Conservation (phyloP, 2,113 vertebrate species). For the Notothenia coriiceps region DNA sequence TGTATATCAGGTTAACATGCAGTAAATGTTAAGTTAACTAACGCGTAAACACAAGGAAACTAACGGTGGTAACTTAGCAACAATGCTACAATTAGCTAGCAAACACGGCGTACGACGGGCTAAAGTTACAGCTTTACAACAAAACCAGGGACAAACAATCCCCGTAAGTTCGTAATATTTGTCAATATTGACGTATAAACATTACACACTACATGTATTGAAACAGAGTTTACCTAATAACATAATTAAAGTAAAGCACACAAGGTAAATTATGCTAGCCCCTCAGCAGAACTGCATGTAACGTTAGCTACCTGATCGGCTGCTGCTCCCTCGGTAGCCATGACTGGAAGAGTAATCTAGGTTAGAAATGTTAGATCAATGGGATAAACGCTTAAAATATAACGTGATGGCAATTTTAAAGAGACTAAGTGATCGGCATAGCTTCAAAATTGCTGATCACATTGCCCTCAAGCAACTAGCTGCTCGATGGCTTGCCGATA, state of each 20-base stretch:
- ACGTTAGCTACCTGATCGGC: conserved; percentile 76
- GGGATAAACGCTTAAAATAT: conserved; percentile 27
- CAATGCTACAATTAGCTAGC: conserved; percentile 14
- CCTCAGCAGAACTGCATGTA: too few species aligned
- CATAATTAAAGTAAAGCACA: not conserved
- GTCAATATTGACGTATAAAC: accelerated
- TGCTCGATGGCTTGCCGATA: conserved; percentile 29
- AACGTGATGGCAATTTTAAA: conserved; percentile 38
- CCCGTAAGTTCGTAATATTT: accelerated
- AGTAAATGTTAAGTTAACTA: not conserved
- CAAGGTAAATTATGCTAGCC: conserved; percentile 8
- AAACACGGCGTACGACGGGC: conserved; percentile 37
- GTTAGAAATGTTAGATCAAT: conserved; percentile 32
- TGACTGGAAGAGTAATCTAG: conserved; percentile 66
- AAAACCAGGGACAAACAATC: not conserved
- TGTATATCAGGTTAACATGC: not conserved
- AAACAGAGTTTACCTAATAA: not conserved
- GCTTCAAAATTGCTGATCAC: conserved; percentile 52
- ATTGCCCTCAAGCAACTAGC: conserved; percentile 24
- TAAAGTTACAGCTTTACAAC: not conserved
- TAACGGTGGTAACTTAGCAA: not conserved
- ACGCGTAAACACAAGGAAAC: not conserved
- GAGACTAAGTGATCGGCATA: conserved; percentile 67
- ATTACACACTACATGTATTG: not conserved
- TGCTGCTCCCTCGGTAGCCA: conserved; percentile 81